Conservation (phyloP, 2,113 vertebrate species). For the Anoplopoma fimbria region DNA sequence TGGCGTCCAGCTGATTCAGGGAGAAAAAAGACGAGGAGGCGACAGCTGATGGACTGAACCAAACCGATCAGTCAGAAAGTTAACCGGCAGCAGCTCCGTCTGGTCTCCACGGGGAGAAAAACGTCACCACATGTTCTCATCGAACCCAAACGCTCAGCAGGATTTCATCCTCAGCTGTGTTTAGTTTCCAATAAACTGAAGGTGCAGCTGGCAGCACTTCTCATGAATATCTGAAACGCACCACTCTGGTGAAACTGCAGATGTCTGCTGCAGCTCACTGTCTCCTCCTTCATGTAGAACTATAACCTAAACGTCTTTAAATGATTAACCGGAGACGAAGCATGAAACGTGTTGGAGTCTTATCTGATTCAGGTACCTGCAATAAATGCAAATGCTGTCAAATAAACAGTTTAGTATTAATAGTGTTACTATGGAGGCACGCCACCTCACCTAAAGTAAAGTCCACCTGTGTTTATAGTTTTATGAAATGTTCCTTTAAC, state of each 20-base stretch:
- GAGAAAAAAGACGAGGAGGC: not conserved
- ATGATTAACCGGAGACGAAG: not conserved
- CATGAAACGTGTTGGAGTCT: not conserved
- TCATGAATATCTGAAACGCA: not conserved
- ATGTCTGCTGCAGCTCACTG: constrained; percentile 9
- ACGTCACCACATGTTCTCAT: too few relatives aligned
- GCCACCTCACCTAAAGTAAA: too few relatives aligned
- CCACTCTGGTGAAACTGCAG: not conserved
- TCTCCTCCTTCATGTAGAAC: too few relatives aligned
- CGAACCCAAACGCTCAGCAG: constrained; percentile 28
- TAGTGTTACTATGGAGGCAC: not conserved
- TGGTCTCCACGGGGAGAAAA: constrained; percentile 16
- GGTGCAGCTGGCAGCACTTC: not conserved
- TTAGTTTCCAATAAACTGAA: constrained; percentile 10
- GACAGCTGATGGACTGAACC: constrained; percentile 41
- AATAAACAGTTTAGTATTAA: not conserved
- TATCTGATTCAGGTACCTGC: not conserved
- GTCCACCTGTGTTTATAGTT: not conserved
- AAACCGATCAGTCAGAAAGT: constrained; percentile 23
- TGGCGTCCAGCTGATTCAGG: constrained; percentile 49
- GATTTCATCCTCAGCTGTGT: constrained; percentile 40
- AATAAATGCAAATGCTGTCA: too few relatives aligned
- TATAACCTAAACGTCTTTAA: not conserved
- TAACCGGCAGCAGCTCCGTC: too few relatives aligned
- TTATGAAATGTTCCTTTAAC: not conserved